Base-by-base conservation (phyloP, 1,140 invertebrate genomes). In the Cecropterus lyciades region DNA sequence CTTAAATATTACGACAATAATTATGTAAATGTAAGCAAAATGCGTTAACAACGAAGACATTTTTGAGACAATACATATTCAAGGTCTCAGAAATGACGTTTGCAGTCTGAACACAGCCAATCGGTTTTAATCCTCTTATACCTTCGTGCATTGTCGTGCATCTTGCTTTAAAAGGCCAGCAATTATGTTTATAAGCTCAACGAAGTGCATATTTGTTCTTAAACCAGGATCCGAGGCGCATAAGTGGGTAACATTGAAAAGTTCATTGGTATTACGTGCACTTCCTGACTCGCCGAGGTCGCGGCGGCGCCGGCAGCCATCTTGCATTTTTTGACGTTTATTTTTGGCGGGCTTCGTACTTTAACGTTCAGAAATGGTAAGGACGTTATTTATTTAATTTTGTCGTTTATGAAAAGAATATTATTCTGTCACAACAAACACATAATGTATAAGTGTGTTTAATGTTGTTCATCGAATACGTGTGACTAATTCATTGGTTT, bases 261-360 rank as follows among this genome's bases (percentile, higher is more conserved):
- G 88, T 89, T 91, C 88, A 74, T 91, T 91, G 88, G 76, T 91
- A 91, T 91, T 91, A 88, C 73, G 77, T 89, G 85, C 85, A 88
- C 87, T 91, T 91, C 88, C 88, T 89, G 79, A 67, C 69, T 73
- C 30, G 30, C 17, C 85, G 87, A 91, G 88, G 88, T 72, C 88
- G 71, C 64, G 11, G 63, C 79, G 77, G 72, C 80, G 79, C 76
- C 80, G 73, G 68, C 80, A 53, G 88, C 88, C 88, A 91, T 91
- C 72, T 87, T 91, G 73, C 33, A 79, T 84, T 91, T 88, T 89
- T 89, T 89, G 84, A 89, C 84, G 84, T 89, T 91, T 91, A 91
- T 91, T 91, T 91, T 85, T 89, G 85, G 83, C 84, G 85, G 70
- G 80, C 77, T 82, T 84, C 82, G 68, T 79, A 63, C 56, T 72